phyloP scores from a whole-genome alignment of 2,797 vertebrate species.

The Chelidonichthys spinosus region DNA sequence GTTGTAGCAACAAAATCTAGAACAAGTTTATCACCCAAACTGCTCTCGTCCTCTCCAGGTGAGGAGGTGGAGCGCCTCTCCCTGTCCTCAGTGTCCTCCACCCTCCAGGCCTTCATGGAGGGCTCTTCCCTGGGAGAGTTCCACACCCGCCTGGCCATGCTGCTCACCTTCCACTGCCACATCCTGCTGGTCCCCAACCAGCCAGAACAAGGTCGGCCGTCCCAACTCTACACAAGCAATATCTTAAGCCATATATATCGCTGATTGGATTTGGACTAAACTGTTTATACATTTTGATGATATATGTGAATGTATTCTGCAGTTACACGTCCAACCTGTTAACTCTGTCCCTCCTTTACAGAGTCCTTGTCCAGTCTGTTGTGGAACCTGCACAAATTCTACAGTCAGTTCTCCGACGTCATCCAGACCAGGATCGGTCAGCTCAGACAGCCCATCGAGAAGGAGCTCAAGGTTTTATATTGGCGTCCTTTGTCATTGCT shows the following conservation, averaged over 20 bases:
- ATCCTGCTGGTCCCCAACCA: slow-evolving; percentile 87
- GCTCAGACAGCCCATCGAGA: slow-evolving; percentile 93
- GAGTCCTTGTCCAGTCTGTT: slow-evolving; percentile 90
- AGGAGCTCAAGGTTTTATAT: slow-evolving; percentile 92
- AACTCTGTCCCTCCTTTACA: slow-evolving; percentile 61
- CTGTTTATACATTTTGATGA: slow-evolving; percentile 16
- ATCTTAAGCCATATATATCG: slow-evolving; percentile 8
- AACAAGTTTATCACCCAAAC: neutral
- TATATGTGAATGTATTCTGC: neutral
- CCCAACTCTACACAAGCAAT: neutral
- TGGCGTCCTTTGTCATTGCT: neutral
- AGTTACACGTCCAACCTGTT: neutral
- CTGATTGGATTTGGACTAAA: slow-evolving; percentile 8
- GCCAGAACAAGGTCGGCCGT: slow-evolving; percentile 85
- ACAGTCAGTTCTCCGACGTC: slow-evolving; percentile 91
- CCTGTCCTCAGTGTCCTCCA: slow-evolving; percentile 85
- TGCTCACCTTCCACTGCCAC: slow-evolving; percentile 97
- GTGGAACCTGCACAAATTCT: slow-evolving; percentile 97
- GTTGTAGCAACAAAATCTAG: no score
- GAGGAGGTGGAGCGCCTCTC: slow-evolving; percentile 73
- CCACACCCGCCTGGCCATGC: slow-evolving; percentile 86
- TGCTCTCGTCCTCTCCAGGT: slow-evolving; percentile 40
- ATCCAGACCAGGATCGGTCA: slow-evolving; percentile 87
- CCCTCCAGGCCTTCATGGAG: slow-evolving; percentile 93
- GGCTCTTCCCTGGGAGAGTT: slow-evolving; percentile 93